Evolutionary conservation across 2,113 vertebrate genomes (phyloP).

Genomic region (Talpa occidentalis): DNA sequence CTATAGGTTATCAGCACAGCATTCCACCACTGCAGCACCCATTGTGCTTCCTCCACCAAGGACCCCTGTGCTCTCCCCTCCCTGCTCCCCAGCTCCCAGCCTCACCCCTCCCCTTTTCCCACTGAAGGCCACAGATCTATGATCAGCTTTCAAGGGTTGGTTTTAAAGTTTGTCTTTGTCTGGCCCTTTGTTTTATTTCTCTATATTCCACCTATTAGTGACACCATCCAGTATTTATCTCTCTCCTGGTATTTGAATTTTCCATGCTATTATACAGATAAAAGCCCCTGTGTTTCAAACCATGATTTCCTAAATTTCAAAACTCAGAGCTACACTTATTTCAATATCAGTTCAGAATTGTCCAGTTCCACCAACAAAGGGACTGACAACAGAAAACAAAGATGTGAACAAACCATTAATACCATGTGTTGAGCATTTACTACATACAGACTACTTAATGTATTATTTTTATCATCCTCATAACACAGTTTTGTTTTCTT

Average conservation of each 20-base stretch:
- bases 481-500: neutral
- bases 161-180: too few species aligned
- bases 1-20: too few species aligned
- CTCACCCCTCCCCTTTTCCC: too few species aligned
- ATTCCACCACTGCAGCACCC: too few species aligned
- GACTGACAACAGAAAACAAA: neutral
- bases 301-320: neutral
- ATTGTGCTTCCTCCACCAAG: too few species aligned
- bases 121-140: too few species aligned
- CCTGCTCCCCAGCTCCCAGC: too few species aligned
- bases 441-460: neutral
- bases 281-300: neutral
- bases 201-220: too few species aligned
- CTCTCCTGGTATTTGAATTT: rapidly evolving
- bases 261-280: neutral
- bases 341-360: neutral
- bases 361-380: neutral
- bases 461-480: neutral
- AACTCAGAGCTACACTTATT: neutral
- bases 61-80: too few species aligned
- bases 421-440: neutral
- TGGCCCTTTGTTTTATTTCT: too few species aligned
- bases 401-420: neutral
- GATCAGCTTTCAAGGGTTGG: too few species aligned
- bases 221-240: too few species aligned